These are phyloP conservation scores for Coendou prehensilis DNA, from an alignment of 2,797 vertebrate genomes.

Conservation along the genomic window DNA sequence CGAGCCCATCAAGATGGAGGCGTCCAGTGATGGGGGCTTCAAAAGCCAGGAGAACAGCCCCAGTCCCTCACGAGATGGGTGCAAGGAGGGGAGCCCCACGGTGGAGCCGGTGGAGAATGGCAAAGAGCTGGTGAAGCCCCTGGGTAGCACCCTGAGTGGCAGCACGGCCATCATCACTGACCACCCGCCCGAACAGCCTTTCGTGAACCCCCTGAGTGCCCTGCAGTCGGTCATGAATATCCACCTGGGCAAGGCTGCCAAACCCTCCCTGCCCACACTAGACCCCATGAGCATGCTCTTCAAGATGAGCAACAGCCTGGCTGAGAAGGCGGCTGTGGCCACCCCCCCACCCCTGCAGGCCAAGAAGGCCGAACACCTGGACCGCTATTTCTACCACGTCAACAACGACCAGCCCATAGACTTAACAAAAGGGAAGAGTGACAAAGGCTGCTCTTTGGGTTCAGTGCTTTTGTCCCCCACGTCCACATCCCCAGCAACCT, in stretches of 20 bases:
- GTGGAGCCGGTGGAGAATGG: constrained; percentile 94
- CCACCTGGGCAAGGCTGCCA: constrained; percentile 98
- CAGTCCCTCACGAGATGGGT: constrained; percentile 90
- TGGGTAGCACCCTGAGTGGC: constrained; percentile 91
- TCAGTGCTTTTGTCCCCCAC: constrained; percentile 95
- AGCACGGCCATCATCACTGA: constrained; percentile 99
- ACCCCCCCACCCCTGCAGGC: constrained; percentile 95
- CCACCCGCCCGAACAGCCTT: constrained; percentile 98
- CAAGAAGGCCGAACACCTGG: constrained; percentile 97
- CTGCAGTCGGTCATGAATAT: constrained; percentile 99
- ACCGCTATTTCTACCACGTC: constrained; percentile 98
- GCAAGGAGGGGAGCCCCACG: constrained; percentile 90
- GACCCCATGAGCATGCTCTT: constrained; percentile 99
- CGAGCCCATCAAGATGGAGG: constrained; percentile 92
- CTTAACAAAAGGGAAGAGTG: constrained; percentile 98
- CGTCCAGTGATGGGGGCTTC: constrained; percentile 91
- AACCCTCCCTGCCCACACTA: constrained; percentile 96
- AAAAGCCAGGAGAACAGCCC: constrained; percentile 94
- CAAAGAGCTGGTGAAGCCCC: constrained; percentile 91
- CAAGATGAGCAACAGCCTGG: constrained; percentile 99
- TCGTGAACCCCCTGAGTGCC: constrained; percentile 98
- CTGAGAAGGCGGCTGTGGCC: constrained; percentile 98
- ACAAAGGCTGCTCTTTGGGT: constrained; percentile 96
- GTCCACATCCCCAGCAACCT: constrained; percentile 95
- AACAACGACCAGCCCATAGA: constrained; percentile 98